Conservation (phyloP, 1,140 invertebrate genomes). For the Drosophila pallidifrons region DNA sequence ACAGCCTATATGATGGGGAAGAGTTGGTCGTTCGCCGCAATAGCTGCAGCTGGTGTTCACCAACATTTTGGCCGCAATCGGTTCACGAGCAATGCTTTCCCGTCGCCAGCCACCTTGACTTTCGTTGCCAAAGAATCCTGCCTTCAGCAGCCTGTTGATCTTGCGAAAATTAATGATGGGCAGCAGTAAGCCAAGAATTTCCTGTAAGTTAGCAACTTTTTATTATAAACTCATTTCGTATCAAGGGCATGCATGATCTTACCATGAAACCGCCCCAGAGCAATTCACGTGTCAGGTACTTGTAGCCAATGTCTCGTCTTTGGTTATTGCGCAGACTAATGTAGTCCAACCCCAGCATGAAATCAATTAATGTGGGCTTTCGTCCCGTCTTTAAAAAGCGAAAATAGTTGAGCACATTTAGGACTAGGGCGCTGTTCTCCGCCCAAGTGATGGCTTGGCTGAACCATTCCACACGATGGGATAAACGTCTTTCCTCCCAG, state of each 20-base stretch:
- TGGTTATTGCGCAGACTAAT: slow-evolving; percentile 85
- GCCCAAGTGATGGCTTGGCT: slow-evolving; percentile 85
- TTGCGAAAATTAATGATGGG: slow-evolving; percentile 88
- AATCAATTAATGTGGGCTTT: slow-evolving; percentile 87
- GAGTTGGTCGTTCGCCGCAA: slow-evolving; percentile 86
- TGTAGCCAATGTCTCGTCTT: slow-evolving; percentile 86
- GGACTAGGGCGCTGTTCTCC: slow-evolving; percentile 86
- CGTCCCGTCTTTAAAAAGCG: slow-evolving; percentile 88
- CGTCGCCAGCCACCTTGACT: slow-evolving; percentile 9
- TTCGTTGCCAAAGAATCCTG: slow-evolving; percentile 46
- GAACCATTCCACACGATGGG: slow-evolving; percentile 85
- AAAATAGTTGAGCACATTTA: slow-evolving; percentile 87
- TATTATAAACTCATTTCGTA: neutral
- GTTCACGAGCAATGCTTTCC: slow-evolving; percentile 21
- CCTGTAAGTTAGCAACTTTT: slow-evolving; percentile 82
- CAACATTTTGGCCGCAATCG: slow-evolving; percentile 59
- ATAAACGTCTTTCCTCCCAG: slow-evolving; percentile 85
- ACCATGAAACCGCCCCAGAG: slow-evolving; percentile 90
- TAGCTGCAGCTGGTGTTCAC: slow-evolving; percentile 86
- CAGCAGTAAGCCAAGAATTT: slow-evolving; percentile 87
- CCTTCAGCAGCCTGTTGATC: slow-evolving; percentile 84
- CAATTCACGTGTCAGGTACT: slow-evolving; percentile 88
- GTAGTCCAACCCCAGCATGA: slow-evolving; percentile 86
- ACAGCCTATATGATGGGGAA: slow-evolving; percentile 88
- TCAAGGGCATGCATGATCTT: slow-evolving; percentile 58